Percentiles rank a stretch among this genome's conserved stretches.
Evolutionary conservation across 2,797 vertebrate species (phyloP).

Genomic region (Lepidocolaptes lacrymiger): DNA sequence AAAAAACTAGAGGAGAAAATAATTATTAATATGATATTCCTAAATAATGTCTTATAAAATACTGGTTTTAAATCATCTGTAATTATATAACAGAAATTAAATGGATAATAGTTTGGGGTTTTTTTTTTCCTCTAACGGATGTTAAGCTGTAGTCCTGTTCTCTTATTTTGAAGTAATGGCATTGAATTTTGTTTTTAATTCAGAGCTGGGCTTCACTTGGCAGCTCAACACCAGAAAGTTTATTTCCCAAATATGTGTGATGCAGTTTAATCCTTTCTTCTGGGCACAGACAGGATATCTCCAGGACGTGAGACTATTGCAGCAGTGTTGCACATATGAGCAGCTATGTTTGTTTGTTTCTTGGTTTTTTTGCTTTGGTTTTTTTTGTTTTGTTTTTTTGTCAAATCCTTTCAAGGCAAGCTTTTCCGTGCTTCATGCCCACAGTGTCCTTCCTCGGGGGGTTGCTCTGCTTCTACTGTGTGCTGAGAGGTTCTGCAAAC

Average conservation of each 20-base stretch:
- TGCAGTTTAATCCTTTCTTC: background rate
- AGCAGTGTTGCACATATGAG: accelerated
- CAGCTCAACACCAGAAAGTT: background rate
- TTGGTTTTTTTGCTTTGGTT: background rate
- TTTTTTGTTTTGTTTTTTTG: background rate
- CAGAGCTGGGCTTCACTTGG: background rate
- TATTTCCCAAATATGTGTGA: background rate
- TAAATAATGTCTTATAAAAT: background rate
- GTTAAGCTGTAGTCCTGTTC: background rate
- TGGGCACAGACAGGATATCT: background rate
- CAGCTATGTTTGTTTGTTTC: background rate
- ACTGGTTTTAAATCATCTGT: background rate
- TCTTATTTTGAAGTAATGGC: background rate
- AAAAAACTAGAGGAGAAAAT: background rate
- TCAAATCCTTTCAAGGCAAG: background rate
- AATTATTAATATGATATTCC: background rate
- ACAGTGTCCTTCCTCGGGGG: background rate
- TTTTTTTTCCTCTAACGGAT: background rate
- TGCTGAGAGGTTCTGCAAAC: background rate
- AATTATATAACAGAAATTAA: background rate
- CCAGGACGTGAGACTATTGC: background rate
- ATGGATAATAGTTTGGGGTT: accelerated
- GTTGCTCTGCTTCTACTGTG: background rate
- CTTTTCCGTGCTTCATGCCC: background rate
- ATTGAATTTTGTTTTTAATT: background rate